Evolutionary conservation across 1,140 invertebrate genomes (phyloP).

Genomic region (Augochlora pura): DNA sequence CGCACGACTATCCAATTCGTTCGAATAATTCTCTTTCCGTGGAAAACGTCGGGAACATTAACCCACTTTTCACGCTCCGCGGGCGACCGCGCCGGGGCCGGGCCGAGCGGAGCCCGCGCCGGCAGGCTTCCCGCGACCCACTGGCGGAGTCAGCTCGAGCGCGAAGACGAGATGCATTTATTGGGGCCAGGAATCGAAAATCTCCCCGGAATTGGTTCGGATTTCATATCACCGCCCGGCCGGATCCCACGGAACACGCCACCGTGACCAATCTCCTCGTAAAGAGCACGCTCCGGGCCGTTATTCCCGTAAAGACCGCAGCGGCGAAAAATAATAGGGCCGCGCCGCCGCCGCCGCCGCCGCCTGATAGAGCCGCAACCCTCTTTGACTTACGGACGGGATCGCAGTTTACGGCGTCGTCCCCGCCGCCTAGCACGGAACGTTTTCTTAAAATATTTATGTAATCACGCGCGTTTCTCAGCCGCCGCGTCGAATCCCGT

Average conservation of each 20-base stretch:
- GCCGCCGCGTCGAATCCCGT: no score
- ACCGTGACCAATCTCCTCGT: conserved; percentile 56
- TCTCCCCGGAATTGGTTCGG: conserved; percentile 46
- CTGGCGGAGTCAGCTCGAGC: conserved; percentile 22
- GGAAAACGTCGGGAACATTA: conserved; percentile 37
- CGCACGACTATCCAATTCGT: conserved; percentile 13
- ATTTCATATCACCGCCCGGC: conserved; percentile 58
- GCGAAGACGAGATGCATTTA: conserved; percentile 52
- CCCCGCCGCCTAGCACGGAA: no score
- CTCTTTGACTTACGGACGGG: conserved; percentile 36
- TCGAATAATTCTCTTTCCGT: conserved; percentile 24
- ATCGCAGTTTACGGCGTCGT: no score
- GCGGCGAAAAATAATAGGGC: conserved; percentile 56
- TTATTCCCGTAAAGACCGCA: conserved; percentile 47
- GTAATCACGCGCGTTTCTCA: no score
- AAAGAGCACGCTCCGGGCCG: conserved; percentile 52
- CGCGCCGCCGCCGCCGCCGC: conserved; percentile 18
- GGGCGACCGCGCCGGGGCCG: background rate
- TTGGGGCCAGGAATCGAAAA: conserved; percentile 45
- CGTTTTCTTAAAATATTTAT: no score
- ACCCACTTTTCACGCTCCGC: conserved; percentile 30
- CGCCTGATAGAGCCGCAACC: conserved; percentile 51
- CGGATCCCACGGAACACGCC: background rate
- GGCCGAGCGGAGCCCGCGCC: background rate
- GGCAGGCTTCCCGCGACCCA: conserved; percentile 25